phyloP scores from a whole-genome alignment of 2,888 invertebrate genomes.

The Tineola bisselliella region DNA sequence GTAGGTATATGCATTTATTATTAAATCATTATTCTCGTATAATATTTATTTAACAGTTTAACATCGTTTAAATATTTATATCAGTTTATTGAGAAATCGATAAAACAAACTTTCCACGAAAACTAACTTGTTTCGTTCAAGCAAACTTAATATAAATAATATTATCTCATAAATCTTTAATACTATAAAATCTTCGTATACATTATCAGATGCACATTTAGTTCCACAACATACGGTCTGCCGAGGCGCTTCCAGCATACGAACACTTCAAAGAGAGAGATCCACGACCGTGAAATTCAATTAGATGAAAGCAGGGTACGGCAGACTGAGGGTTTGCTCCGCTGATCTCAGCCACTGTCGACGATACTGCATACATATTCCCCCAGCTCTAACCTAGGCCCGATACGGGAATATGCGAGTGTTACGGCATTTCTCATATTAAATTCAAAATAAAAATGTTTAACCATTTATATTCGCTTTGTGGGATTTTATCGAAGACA shows the following conservation, averaged over 20 bases:
- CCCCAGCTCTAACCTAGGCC: constrained; percentile 2
- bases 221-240: constrained; percentile 23
- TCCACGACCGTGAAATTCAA: constrained; percentile 43
- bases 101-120: too few relatives aligned
- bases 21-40: too few relatives aligned
- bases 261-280: constrained; percentile 40
- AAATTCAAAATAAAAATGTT: neutral
- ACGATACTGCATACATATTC: constrained; percentile 5
- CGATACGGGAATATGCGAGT: neutral
- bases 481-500: neutral
- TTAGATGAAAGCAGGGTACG: constrained; percentile 30
- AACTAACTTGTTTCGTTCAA: too few relatives aligned
- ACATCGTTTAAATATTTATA: too few relatives aligned
- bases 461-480: neutral
- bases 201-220: constrained; percentile 20
- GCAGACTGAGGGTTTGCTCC: constrained; percentile 20
- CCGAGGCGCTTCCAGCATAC: constrained; percentile 29
- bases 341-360: constrained; percentile 20
- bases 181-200: neutral
- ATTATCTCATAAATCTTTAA: neutral
- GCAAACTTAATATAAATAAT: too few relatives aligned
- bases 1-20: neutral
- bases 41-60: too few relatives aligned
- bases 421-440: constrained; percentile 1
- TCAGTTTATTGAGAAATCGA: too few relatives aligned